Percentiles rank a stretch among this genome's conserved stretches.
Conservation (phyloP, 2,888 invertebrate genomes). For the Tetranychus truncatus region DNA sequence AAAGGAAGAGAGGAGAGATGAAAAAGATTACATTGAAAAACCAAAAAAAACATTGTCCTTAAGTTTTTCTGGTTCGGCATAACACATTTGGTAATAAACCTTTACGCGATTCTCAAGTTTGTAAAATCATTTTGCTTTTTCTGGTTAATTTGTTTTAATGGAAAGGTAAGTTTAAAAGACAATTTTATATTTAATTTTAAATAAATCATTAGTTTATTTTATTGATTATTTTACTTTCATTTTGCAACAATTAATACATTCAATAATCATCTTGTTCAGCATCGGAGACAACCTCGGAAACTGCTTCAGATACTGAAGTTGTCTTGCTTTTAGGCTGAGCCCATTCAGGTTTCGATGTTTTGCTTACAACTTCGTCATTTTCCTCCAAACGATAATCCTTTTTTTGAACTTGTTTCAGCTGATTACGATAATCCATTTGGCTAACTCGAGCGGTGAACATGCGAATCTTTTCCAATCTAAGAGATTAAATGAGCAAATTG, state of each 20-base stretch:
- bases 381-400: slow-evolving; percentile 11
- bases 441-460: slow-evolving; percentile 58
- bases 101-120: too few relatives aligned
- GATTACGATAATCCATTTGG: slow-evolving; percentile 93
- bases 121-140: too few relatives aligned
- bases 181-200: too few relatives aligned
- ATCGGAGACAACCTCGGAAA: background rate
- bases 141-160: too few relatives aligned
- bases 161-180: too few relatives aligned
- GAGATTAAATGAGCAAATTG: background rate
- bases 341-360: background rate
- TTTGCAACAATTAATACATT: background rate
- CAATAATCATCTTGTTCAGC: background rate
- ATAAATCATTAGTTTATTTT: too few relatives aligned
- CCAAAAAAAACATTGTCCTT: too few relatives aligned
- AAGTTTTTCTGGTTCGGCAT: too few relatives aligned
- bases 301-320: slow-evolving; percentile 2
- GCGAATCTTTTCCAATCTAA: slow-evolving; percentile 76
- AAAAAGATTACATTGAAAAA: too few relatives aligned
- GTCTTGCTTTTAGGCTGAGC: slow-evolving; percentile 4
- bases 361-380: background rate
- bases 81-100: too few relatives aligned
- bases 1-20: too few relatives aligned
- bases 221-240: too few relatives aligned
- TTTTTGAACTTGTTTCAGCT: slow-evolving; percentile 85